A percentile compares a stretch with the other conserved stretches of the same genome.
Conservation (phyloP, 2,113 vertebrate species). For the western clawed frog (Xenopus tropicalis) region DNA sequence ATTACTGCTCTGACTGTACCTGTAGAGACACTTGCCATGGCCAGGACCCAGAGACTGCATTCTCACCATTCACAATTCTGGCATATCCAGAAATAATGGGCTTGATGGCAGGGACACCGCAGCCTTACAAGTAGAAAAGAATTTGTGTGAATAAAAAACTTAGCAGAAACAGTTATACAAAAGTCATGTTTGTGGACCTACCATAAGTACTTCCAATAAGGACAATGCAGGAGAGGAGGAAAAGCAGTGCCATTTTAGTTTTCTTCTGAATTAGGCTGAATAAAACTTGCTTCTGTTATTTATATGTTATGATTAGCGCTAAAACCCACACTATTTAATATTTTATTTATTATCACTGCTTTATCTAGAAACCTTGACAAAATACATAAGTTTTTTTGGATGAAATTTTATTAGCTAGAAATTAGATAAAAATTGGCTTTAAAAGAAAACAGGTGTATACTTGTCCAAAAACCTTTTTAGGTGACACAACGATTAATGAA, state of each 20-base stretch:
- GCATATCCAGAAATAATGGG: constrained; percentile 65
- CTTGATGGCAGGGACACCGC: constrained; percentile 68
- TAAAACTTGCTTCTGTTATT: no score
- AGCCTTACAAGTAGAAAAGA: constrained; percentile 60
- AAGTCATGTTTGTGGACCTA: not conserved
- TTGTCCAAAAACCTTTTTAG: no score
- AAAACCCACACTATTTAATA: no score
- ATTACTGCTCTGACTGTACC: constrained; percentile 54
- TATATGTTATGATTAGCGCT: no score
- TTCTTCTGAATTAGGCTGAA: not conserved
- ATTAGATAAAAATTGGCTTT: no score
- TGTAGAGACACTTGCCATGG: constrained; percentile 84
- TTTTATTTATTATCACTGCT: no score
- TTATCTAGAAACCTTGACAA: no score
- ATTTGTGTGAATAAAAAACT: not conserved
- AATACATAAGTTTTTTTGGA: no score
- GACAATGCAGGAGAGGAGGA: constrained; percentile 13
- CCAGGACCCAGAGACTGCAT: constrained; percentile 75
- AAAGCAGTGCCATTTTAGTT: constrained; percentile 14
- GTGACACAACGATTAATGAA: no score
- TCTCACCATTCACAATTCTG: constrained; percentile 76
- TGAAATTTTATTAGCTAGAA: no score
- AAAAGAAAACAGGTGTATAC: no score
- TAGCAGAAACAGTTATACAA: no score
- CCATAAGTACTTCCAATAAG: constrained; percentile 21